Evolutionary conservation across 2,888 invertebrate species (phyloP), one percentile per base, ranked within the genome.

Genomic region (Rhorus exstirpatorius): DNA sequence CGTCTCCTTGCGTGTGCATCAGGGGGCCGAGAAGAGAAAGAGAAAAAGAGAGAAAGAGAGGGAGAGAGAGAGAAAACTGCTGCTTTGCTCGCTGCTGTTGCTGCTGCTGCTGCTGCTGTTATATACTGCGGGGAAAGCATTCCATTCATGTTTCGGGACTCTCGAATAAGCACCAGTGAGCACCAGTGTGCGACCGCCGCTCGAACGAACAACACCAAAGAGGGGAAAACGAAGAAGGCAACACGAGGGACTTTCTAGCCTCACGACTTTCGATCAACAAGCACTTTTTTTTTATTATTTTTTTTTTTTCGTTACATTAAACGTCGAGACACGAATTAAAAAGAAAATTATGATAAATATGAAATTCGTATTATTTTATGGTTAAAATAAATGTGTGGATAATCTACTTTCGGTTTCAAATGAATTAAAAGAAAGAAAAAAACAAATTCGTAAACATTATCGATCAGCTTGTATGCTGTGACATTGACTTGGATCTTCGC

Each of bases 141-240:
- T 90, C 90, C 90, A 90, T 90, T 90, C 90, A 90, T 90, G 90
- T 88, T 89, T 90, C 87, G 89, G 87, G 85, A 85, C 85, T 84
- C 87, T 86, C 84, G 75, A 85, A 26, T 21, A n/a, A 24, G 86
- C 84, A 63, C 65, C n/a, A n/a, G n/a, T n/a, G n/a, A n/a, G 75
- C 17, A 78, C 49, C 86, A 85, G 86, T 86, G 83, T 84, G 81
- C 87, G 86, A 87, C 86, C 87, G 85, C 86, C 87, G 87, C 84
- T 85, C 87, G 81, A 79, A 76, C 84, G 85, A 84, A 81, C 83
- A 79, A 74, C 53, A 72, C 63, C 79, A 31, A 79, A 74, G 85
- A 84, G 81, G 84, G 81, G 77, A 77, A 77, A 68, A 71, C 17
- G 63, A 41, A n/a, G 41, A 67, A 49, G 8, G 17, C 7, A 14